Conservation (phyloP, 2,888 invertebrate genomes). For the Lacanobia oleracea region DNA sequence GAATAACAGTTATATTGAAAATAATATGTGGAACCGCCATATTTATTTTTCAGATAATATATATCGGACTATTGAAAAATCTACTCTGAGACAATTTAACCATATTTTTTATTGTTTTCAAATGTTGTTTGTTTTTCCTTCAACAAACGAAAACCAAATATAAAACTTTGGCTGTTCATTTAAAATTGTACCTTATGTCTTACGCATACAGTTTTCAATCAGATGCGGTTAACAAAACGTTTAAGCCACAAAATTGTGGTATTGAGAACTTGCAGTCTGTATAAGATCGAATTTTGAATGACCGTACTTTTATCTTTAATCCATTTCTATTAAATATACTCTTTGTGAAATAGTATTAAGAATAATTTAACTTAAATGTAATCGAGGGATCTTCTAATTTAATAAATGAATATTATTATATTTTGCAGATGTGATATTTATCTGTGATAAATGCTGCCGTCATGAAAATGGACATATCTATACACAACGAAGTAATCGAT, state of each 20-base stretch:
- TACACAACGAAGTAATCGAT: no score
- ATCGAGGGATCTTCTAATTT: constrained; percentile 68
- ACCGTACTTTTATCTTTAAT: constrained; percentile 7
- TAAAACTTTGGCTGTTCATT: constrained; percentile 10
- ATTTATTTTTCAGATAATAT: neutral
- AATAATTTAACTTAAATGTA: constrained; percentile 45
- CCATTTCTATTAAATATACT: constrained; percentile 28
- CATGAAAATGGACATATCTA: no score
- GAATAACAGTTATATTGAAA: neutral
- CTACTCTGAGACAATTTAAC: neutral
- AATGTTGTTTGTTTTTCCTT: constrained; percentile 3
- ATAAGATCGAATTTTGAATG: constrained; percentile 27
- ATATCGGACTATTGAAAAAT: neutral
- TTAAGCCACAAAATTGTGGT: neutral
- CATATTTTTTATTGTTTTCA: constrained; percentile 12
- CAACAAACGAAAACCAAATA: constrained; percentile 14
- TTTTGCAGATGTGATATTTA: constrained; percentile 81
- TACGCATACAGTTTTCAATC: constrained; percentile 3
- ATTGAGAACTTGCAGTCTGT: constrained; percentile 6
- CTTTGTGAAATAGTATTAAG: constrained; percentile 48
- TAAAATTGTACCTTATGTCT: constrained; percentile 37
- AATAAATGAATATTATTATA: constrained; percentile 67
- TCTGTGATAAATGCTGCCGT: constrained; percentile 73
- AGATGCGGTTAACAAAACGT: neutral
- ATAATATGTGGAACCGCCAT: neutral